Evolutionary conservation across 2,888 invertebrate genomes (phyloP).

Genomic region (Paralinhomoeus sp.): DNA sequence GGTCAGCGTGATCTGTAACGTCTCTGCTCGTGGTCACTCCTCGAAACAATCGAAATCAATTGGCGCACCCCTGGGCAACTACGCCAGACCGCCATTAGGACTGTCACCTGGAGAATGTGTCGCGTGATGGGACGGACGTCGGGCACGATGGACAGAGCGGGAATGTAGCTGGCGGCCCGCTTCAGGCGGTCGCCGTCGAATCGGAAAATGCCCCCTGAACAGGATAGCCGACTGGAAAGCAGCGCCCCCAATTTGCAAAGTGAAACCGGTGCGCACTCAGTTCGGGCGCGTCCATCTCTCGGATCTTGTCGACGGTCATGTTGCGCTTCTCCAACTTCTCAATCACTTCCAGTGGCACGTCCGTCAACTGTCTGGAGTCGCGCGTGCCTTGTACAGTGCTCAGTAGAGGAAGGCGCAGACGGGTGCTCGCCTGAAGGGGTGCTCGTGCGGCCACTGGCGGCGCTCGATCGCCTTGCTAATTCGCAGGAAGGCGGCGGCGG

Average conservation of each 20-base stretch:
- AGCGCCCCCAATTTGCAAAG: background rate
- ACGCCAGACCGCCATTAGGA: too few species aligned
- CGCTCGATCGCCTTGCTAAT: conserved; percentile 80
- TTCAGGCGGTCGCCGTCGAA: conserved; percentile 48
- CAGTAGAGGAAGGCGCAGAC: too few species aligned
- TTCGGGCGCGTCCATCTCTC: conserved; percentile 66
- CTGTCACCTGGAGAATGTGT: conserved; percentile 21
- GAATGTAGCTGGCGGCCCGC: conserved; percentile 61
- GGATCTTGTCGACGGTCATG: conserved; percentile 48
- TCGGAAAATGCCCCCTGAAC: background rate
- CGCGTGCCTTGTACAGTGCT: too few species aligned
- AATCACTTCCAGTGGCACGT: conserved; percentile 40
- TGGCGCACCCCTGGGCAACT: too few species aligned
- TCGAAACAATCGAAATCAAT: too few species aligned
- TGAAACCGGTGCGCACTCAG: conserved; percentile 36
- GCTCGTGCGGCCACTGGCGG: conserved; percentile 72
- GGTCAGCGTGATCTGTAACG: too few species aligned
- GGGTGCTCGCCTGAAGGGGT: conserved; percentile 32
- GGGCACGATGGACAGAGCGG: conserved; percentile 55
- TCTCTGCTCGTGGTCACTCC: too few species aligned
- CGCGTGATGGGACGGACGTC: conserved; percentile 77
- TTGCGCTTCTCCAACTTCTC: conserved; percentile 55
- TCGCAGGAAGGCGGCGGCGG: conserved; percentile 58
- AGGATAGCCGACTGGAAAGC: background rate
- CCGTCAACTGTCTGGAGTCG: background rate